phyloP scores from a whole-genome alignment of 1,140 invertebrate genomes.

The Brachionus paranguensis region DNA sequence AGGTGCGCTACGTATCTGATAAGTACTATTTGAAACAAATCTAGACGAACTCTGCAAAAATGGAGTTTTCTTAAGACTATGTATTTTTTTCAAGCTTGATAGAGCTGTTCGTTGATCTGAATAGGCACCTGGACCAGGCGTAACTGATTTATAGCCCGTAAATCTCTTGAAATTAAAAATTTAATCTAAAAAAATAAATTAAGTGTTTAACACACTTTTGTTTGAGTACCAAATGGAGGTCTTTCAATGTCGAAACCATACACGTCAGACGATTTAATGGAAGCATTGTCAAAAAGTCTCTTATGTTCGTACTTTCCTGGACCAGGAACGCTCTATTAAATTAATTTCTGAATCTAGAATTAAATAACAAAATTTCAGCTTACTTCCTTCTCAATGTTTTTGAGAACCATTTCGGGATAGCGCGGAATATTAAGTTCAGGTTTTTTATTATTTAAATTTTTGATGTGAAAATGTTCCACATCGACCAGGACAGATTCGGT shows the following conservation, averaged over 20 bases:
- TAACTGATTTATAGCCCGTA: slow-evolving; percentile 41
- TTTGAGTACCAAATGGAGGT: slow-evolving; percentile 53
- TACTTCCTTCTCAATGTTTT: slow-evolving; percentile 52
- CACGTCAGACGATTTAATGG: slow-evolving; percentile 47
- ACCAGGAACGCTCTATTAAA: slow-evolving; percentile 48
- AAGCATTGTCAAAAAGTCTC: slow-evolving; percentile 48
- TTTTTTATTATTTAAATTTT: slow-evolving; percentile 43
- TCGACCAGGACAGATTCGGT: slow-evolving; percentile 41
- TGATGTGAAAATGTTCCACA: slow-evolving; percentile 49
- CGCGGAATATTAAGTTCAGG: slow-evolving; percentile 50
- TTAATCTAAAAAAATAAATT: background rate
- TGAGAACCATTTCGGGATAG: slow-evolving; percentile 50
- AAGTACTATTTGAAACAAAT: slow-evolving; percentile 42
- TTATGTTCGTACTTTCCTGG: slow-evolving; percentile 53
- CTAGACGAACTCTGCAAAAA: slow-evolving; percentile 53
- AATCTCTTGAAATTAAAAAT: slow-evolving; percentile 47
- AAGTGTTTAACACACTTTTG: slow-evolving; percentile 46
- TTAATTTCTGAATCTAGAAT: background rate
- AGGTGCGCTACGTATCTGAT: slow-evolving; percentile 40
- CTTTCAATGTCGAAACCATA: slow-evolving; percentile 54
- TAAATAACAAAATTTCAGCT: background rate
- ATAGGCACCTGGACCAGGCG: slow-evolving; percentile 52
- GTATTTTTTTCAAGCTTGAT: slow-evolving; percentile 46
- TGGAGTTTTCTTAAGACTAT: slow-evolving; percentile 52
- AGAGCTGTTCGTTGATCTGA: slow-evolving; percentile 53